Base-by-base conservation (phyloP, 2,113 vertebrate species). In the Chlorodrepanis virens region DNA sequence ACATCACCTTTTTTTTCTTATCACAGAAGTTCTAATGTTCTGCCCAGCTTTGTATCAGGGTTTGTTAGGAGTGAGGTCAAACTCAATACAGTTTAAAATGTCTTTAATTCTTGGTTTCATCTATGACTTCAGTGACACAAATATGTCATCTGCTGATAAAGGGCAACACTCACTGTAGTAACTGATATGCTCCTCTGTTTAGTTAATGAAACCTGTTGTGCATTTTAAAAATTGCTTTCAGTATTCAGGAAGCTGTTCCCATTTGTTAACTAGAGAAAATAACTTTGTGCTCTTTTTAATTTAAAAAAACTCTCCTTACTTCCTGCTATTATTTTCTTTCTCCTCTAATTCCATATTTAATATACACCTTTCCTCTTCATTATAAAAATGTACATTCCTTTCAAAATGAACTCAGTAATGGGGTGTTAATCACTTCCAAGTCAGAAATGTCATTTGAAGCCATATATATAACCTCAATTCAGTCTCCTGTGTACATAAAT, bases 341-440 rank as follows among this genome's bases (percentile, higher is more conserved):
- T 76, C 14, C 7, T 83, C 65, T 72, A 27, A 39, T 5, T 68
- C 9, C 2, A 5, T 60, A 28, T 72, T 76, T 85, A 65, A 86
- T 47, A 54, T 33, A 52, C 35, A 75, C 9, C 56, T 53, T 79
- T 80, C 42, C 75, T 87, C 40, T 83, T 83, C 20, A 35, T 50
- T 86, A 74, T 33, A 77, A 50, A 83, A 88, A 65, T 59, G 11
- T 61, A 59, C 35, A 28, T 14, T 81, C 9, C 50, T 85, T 90
- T 81, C 63, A 92, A 92, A 92, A 67, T 81, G 6, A 92, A 83
- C 54, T 69, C 52, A 45, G 1, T 67, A 92, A 65, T 57, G 28
- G 42, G 59, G n/a, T 67, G 54, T 86, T 96, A 92, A 92, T 83
- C 35, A 59, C 64, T 94, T 69, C 47, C n/a, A 76, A 90, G 78